Conservation (phyloP, 2,797 vertebrate genomes). For the Miopithecus talapoin region DNA sequence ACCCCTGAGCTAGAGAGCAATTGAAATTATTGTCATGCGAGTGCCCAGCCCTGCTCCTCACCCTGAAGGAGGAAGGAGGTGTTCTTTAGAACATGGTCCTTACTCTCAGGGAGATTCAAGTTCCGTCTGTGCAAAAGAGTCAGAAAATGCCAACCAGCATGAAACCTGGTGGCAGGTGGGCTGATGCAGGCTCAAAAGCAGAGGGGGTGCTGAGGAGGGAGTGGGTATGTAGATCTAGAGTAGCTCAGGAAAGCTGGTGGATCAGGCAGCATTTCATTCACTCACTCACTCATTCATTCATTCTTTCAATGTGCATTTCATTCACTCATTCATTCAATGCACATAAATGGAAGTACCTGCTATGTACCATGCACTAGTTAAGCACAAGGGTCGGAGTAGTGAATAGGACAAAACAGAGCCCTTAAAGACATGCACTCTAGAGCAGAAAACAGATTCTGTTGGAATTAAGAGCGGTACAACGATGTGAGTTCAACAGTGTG, state of each 20-base stretch:
- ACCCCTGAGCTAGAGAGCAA: not conserved
- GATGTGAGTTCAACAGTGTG: accelerated
- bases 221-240: not conserved
- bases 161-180: not conserved
- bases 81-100: not conserved
- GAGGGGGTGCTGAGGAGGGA: not conserved
- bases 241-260: not conserved
- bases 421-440: not conserved
- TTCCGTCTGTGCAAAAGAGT: not conserved
- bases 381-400: not conserved
- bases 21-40: not conserved
- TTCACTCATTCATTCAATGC: not conserved
- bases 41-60: not conserved
- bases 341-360: not conserved
- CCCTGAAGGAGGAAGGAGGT: not conserved
- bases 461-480: not conserved
- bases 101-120: not conserved
- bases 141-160: accelerated
- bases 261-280: not conserved
- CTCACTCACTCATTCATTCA: not conserved
- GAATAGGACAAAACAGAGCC: not conserved
- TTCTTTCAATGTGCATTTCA: not conserved
- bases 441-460: not conserved
- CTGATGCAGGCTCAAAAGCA: not conserved
- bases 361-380: accelerated